Conservation (phyloP, 92 coral and sea anemone species). For the Epizoanthus stellaris region DNA sequence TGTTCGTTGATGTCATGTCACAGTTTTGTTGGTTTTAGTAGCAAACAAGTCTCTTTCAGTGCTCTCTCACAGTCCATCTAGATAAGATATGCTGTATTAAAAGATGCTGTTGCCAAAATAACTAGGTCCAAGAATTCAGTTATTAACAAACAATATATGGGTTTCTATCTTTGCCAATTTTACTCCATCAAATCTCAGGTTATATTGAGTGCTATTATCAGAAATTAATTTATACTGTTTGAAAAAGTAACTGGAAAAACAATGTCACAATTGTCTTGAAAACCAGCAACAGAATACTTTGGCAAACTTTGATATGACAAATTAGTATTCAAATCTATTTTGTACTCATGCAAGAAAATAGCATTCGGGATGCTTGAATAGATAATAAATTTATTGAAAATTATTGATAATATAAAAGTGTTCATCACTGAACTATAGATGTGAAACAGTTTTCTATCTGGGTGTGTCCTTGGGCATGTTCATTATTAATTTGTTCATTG, state of each 20-base stretch:
- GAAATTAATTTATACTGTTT: background rate
- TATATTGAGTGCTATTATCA: background rate
- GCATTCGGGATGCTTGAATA: too few species aligned
- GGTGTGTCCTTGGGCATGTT: slow-evolving; percentile 28
- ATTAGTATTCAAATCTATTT: too few species aligned
- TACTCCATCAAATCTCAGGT: background rate
- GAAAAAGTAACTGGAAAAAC: background rate
- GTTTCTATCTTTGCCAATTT: background rate
- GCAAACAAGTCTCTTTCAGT: too few species aligned
- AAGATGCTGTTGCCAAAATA: too few species aligned
- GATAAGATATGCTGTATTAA: too few species aligned
- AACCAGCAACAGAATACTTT: background rate
- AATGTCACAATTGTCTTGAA: background rate
- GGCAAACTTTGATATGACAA: too few species aligned
- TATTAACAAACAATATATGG: too few species aligned
- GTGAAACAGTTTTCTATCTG: background rate
- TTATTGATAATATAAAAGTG: background rate
- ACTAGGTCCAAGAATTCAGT: too few species aligned
- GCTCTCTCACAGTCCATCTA: too few species aligned
- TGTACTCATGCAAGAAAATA: too few species aligned
- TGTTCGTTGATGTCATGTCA: too few species aligned
- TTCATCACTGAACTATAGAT: background rate
- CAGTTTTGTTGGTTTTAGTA: too few species aligned
- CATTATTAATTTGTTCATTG: slow-evolving; percentile 23
- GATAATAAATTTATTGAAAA: background rate